Evolutionary conservation across 2,888 invertebrate genomes (phyloP).

Genomic region (Papilio protenor): DNA sequence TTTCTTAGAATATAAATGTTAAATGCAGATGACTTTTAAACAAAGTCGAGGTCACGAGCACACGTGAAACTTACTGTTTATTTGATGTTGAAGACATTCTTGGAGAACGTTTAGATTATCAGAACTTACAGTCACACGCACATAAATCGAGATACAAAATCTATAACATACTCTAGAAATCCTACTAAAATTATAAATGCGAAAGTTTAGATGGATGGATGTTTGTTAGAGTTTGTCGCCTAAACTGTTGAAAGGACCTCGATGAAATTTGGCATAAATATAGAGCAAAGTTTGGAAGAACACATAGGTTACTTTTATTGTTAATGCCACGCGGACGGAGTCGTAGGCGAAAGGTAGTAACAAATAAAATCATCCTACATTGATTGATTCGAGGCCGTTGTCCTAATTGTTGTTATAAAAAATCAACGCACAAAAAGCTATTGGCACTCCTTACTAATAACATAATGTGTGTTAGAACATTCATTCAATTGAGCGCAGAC

Average conservation of each 20-base stretch:
- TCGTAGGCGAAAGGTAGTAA: not conserved
- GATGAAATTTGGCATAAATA: too few species aligned
- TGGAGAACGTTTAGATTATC: not conserved
- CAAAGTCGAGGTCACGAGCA: not conserved
- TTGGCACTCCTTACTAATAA: slow-evolving; percentile 33
- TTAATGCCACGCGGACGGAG: too few species aligned
- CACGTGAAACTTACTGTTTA: not conserved
- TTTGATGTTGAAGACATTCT: not conserved
- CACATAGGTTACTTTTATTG: too few species aligned
- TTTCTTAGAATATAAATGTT: slow-evolving; percentile 20
- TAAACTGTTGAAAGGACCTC: too few species aligned
- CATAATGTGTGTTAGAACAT: slow-evolving; percentile 38
- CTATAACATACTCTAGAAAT: too few species aligned
- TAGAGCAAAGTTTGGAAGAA: too few species aligned
- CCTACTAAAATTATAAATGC: too few species aligned
- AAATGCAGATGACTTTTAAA: not conserved
- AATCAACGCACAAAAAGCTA: slow-evolving; percentile 34
- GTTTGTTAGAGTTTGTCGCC: too few species aligned
- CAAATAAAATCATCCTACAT: slow-evolving; percentile 8
- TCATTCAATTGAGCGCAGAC: slow-evolving; percentile 41
- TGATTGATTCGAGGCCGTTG: slow-evolving; percentile 6
- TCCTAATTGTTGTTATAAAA: slow-evolving; percentile 33
- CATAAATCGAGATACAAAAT: not conserved
- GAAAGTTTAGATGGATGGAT: too few species aligned
- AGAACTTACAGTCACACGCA: not conserved